Conservation (phyloP, 92 coral and sea anemone species). For the Scolanthus callimorphus region DNA sequence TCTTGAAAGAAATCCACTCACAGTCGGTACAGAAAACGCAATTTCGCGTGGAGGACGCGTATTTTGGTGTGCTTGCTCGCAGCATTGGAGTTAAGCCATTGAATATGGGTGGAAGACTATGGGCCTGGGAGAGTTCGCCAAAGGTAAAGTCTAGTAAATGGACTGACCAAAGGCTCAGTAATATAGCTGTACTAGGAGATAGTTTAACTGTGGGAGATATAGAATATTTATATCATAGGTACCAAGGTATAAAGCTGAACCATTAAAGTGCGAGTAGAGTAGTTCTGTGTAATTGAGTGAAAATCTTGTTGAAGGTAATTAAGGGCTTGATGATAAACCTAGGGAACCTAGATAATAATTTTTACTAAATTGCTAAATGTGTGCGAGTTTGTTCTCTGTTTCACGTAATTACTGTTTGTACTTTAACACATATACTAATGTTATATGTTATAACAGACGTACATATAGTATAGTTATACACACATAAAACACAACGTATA, state of each 20-base stretch:
- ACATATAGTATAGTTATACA: too few relatives aligned
- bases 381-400: too few relatives aligned
- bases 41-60: constrained; percentile 33
- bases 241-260: constrained; percentile 3
- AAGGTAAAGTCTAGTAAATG: constrained; percentile 2
- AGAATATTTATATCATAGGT: constrained; percentile 13
- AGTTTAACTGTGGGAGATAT: constrained; percentile 13
- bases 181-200: constrained; percentile 21
- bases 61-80: constrained; percentile 19
- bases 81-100: constrained; percentile 8
- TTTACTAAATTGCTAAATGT: too few relatives aligned
- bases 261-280: too few relatives aligned
- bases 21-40: constrained; percentile 4
- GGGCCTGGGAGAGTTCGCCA: constrained; percentile 6
- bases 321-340: too few relatives aligned
- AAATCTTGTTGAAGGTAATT: too few relatives aligned
- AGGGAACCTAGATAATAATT: too few relatives aligned
- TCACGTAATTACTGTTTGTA: too few relatives aligned
- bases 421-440: too few relatives aligned
- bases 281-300: too few relatives aligned
- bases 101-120: constrained; percentile 5
- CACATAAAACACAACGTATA: too few relatives aligned
- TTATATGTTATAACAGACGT: too few relatives aligned
- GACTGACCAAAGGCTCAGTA: constrained; percentile 17
- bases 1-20: constrained; percentile 18